Evolutionary conservation across 2,797 vertebrate genomes (phyloP).

Genomic region (Nyctalus aviator): DNA sequence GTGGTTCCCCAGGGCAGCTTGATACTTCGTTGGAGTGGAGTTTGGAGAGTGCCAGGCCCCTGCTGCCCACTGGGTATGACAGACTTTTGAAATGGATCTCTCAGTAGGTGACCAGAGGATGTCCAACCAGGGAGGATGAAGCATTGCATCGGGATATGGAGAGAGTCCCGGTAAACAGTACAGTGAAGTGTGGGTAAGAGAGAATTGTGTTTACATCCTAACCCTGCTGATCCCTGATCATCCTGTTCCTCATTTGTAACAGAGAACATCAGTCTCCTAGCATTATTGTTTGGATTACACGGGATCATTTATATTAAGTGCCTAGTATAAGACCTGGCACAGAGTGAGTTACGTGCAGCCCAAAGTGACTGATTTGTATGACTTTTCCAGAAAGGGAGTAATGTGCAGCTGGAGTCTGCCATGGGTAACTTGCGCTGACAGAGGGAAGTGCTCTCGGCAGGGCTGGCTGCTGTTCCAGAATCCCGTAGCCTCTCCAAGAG

Average conservation of each 20-base stretch:
- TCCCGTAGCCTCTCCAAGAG: background rate
- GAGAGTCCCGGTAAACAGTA: background rate
- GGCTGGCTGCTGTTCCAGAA: background rate
- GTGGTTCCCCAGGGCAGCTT: background rate
- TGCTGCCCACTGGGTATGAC: background rate
- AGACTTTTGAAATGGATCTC: background rate
- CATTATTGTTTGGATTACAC: background rate
- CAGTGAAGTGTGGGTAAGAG: background rate
- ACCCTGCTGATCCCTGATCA: background rate
- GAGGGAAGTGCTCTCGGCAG: background rate
- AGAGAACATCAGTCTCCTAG: background rate
- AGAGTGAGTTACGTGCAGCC: background rate
- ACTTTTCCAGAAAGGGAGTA: background rate
- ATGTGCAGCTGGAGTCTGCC: background rate
- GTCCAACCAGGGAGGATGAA: background rate
- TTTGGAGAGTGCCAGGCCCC: background rate
- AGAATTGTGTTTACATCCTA: background rate
- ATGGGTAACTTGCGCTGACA: rapidly evolving
- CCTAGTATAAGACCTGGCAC: background rate
- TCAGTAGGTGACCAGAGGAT: background rate
- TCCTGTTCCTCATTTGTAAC: background rate
- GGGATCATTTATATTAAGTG: background rate
- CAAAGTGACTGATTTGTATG: background rate
- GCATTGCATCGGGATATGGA: background rate
- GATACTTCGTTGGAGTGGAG: background rate